Percentiles rank a stretch among this genome's conserved stretches.
These are phyloP conservation scores for Drosophila sp. DNA, from an alignment of 1,140 invertebrate genomes.

Conservation along the genomic window DNA sequence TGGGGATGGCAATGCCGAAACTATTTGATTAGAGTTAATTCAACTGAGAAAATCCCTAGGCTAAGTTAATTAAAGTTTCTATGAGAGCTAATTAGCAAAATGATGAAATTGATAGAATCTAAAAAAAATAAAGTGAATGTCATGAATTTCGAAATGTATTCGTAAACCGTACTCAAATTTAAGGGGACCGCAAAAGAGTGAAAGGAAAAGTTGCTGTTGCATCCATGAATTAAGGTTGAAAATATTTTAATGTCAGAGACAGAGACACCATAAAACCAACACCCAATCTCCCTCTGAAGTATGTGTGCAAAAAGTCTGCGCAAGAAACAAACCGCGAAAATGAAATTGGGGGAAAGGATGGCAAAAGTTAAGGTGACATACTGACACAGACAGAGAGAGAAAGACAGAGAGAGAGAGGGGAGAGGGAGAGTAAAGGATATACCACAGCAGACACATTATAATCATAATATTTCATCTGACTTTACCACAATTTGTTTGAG, in stretches of 20 bases:
- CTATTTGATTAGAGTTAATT: slow-evolving; percentile 12
- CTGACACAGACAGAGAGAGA: slow-evolving; percentile 12
- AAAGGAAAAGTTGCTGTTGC: not conserved
- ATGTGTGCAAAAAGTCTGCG: not conserved
- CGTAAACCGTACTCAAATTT: not conserved
- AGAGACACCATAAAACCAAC: slow-evolving; percentile 3
- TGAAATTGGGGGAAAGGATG: slow-evolving; percentile 5
- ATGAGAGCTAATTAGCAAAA: slow-evolving; percentile 6
- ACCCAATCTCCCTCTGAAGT: not conserved
- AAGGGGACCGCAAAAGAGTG: not conserved
- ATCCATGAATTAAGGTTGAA: not conserved
- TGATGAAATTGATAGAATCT: not conserved
- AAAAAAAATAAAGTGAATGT: not conserved
- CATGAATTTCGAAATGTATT: not conserved
- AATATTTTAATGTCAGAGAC: slow-evolving; percentile 2
- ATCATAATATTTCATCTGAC: slow-evolving; percentile 7
- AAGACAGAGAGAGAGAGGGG: too few species aligned
- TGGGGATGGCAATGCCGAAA: not conserved
- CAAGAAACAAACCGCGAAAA: slow-evolving; percentile 6
- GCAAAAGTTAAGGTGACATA: slow-evolving; percentile 28
- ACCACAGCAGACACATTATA: slow-evolving; percentile 13
- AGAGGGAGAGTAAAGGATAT: slow-evolving; percentile 10
- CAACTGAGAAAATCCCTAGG: not conserved
- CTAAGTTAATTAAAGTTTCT: not conserved
- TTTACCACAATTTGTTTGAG: not conserved